Base-by-base conservation (phyloP, 2,888 invertebrate genomes). In the Panorpa germanica region DNA sequence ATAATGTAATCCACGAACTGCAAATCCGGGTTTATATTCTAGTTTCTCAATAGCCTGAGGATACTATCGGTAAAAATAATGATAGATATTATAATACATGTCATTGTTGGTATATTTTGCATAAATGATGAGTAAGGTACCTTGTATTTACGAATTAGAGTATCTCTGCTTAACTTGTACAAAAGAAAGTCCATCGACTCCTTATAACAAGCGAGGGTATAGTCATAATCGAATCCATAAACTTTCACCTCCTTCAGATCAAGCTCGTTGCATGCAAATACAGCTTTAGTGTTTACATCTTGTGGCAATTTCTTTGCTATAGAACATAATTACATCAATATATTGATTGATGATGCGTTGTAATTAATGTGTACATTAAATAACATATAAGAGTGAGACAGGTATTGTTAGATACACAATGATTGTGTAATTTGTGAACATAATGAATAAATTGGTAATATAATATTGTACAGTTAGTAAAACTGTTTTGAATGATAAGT, bases 201-300 rank as follows among this genome's bases (percentile, higher is more conserved):
- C 46, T 85, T 90, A 52, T 96, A 96, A 43, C 86, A 83, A 2
- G 95, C 95, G 43, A 96, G 53, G 0, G 96, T 96, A 53, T 96
- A 96, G 53, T 96, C 96, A 60, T 96, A 96, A 57, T 96, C 96
- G 60, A 96, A 96, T 23, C 96, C 88, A 61, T 91, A 93, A 1
- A 93, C 86, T 45, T 82, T 71, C 22, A 96, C 83, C 53, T 90
- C 82, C 38, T 76, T 67, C 30, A 96, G 59, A 52, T 91, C 81
- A 33, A 95, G 59, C 48, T 95, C 93, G 58, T 96, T 96, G 54
- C 93, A 95, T 8, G 91, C 90, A 58, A 93, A 96, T 3, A 96
- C 88, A 22, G 83, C 86, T 43, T 68, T 63, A 1, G 76, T 69
- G 47, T 86, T 80, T 2, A 88, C 86, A 62, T 86, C 78, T 46